A percentile compares a stretch with the other conserved stretches of the same genome.
These are phyloP conservation scores for Cartodere bifasciata DNA, from an alignment of 2,888 invertebrate species.

Conservation along the genomic window DNA sequence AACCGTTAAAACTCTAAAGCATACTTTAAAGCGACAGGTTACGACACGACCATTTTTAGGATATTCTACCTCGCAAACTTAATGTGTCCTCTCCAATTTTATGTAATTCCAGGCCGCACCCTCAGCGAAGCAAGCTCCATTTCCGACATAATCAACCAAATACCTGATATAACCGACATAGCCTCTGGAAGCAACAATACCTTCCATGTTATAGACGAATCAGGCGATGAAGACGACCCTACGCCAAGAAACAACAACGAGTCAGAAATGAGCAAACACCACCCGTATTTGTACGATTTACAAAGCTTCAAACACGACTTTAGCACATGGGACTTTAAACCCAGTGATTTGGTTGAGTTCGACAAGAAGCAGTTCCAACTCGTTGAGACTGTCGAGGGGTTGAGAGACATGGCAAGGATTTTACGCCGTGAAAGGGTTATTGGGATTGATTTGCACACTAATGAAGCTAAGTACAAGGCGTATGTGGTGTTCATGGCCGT, in stretches of 20 bases:
- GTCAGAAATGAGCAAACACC: no score
- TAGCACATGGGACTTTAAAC: neutral
- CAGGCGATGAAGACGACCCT: conserved; percentile 9
- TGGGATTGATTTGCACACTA: conserved; percentile 4
- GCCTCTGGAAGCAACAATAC: no score
- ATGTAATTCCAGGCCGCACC: no score
- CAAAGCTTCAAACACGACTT: conserved; percentile 7
- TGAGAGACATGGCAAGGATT: conserved; percentile 4
- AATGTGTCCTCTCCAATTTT: no score
- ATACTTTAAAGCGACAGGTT: no score
- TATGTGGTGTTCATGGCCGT: conserved; percentile 6
- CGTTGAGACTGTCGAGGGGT: conserved; percentile 4
- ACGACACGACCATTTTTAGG: no score
- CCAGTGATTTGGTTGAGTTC: neutral
- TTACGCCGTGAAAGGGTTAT: conserved; percentile 10
- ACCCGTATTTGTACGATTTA: conserved; percentile 9
- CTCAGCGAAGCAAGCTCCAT: no score
- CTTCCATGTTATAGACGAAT: conserved; percentile 10
- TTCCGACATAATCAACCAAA: no score
- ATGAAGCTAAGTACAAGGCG: conserved; percentile 7
- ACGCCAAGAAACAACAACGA: no score
- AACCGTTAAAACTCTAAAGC: no score
- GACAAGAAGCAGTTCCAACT: conserved; percentile 6
- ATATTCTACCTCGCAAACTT: no score
- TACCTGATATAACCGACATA: no score